These are phyloP conservation scores for Poeciliopsis presidionis DNA, from an alignment of 2,797 vertebrate species.

Conservation along the genomic window DNA sequence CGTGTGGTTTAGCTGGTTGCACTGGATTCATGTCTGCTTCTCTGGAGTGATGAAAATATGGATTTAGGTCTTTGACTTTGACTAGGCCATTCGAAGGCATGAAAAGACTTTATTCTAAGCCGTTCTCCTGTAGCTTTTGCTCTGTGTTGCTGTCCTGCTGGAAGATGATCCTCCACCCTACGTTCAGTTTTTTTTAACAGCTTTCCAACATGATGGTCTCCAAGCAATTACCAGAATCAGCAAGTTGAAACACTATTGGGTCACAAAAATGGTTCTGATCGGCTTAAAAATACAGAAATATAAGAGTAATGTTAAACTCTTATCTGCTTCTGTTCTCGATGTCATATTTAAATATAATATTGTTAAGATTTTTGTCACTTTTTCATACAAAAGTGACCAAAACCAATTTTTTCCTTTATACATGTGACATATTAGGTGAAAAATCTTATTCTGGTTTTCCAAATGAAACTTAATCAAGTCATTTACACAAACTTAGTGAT, in stretches of 20 bases:
- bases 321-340: no score
- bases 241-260: no score
- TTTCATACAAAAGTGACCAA: no score
- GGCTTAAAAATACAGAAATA: no score
- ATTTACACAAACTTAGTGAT: neutral
- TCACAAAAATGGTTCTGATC: no score
- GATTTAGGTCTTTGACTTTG: neutral
- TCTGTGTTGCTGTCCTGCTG: neutral
- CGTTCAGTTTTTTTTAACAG: no score
- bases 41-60: constrained; percentile 2
- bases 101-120: neutral
- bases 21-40: constrained; percentile 67
- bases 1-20: constrained; percentile 61
- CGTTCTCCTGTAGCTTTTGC: neutral
- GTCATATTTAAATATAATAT: no score
- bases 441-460: neutral
- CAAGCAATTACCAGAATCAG: no score
- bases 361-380: no score
- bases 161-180: no score
- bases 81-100: neutral
- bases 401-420: neutral
- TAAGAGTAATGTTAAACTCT: no score
- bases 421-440: neutral
- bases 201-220: no score
- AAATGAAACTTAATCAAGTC: neutral